These are phyloP conservation scores for Salvator merianae DNA, from an alignment of 2,113 vertebrate genomes.

Conservation along the genomic window DNA sequence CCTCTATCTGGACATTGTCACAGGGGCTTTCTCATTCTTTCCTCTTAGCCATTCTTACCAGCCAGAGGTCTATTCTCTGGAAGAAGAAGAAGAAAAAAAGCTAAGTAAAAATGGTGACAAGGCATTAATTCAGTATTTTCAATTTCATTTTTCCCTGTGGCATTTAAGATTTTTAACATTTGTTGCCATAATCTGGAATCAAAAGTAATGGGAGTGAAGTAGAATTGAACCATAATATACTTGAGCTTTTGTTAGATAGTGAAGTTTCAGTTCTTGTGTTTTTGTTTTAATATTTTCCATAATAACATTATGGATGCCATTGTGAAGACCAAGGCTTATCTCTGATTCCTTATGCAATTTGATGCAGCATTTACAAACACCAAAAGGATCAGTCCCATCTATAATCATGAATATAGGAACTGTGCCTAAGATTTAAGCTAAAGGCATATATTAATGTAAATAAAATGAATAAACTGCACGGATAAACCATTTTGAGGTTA, in stretches of 20 bases:
- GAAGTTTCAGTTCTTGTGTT: neutral
- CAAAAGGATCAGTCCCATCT: neutral
- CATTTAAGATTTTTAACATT: neutral
- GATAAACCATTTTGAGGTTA: neutral
- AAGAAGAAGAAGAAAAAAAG: no score
- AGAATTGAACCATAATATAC: neutral
- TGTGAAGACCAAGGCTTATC: conserved; percentile 1
- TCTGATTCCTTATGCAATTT: neutral
- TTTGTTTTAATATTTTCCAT: neutral
- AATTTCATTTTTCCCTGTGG: neutral
- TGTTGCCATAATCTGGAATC: neutral
- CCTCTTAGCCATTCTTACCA: no score
- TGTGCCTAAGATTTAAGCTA: no score
- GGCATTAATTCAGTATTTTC: neutral
- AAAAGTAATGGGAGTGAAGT: neutral
- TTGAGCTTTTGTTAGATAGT: neutral
- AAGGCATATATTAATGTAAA: no score
- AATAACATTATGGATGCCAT: neutral
- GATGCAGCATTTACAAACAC: neutral
- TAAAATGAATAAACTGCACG: neutral
- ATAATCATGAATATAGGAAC: neutral
- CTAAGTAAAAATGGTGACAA: no score
- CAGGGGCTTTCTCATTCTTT: no score
- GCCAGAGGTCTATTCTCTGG: no score
- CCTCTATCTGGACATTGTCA: no score